These are phyloP conservation scores for Drosophila pseudoananassae DNA, from an alignment of 1,140 invertebrate genomes.

Conservation along the genomic window DNA sequence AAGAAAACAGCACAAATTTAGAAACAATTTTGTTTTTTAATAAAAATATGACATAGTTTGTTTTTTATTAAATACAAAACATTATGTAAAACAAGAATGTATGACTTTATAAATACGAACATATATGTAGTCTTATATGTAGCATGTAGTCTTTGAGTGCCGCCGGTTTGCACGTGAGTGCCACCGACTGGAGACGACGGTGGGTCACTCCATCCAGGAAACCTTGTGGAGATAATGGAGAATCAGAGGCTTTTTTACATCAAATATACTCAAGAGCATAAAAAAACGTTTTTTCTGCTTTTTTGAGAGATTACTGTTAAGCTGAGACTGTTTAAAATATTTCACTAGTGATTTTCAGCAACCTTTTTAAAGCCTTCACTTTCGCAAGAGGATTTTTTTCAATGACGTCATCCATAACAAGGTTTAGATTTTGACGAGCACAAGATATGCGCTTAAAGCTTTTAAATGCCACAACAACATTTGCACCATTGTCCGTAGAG, in stretches of 20 bases:
- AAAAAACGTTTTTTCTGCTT: constrained; percentile 5
- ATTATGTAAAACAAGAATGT: too few species aligned
- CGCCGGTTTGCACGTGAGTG: too few species aligned
- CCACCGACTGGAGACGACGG: too few species aligned
- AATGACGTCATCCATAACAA: constrained; percentile 19
- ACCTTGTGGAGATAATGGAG: too few species aligned
- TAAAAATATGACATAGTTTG: too few species aligned
- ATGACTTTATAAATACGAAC: too few species aligned
- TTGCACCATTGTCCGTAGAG: background rate
- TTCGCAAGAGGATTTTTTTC: constrained; percentile 1
- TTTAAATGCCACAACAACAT: constrained; percentile 8
- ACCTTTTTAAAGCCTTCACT: background rate
- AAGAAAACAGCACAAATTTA: too few species aligned
- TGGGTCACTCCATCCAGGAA: too few species aligned
- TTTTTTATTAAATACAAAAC: too few species aligned
- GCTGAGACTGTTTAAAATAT: constrained; percentile 13
- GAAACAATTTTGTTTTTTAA: too few species aligned
- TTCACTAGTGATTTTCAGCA: background rate
- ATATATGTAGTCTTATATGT: too few species aligned
- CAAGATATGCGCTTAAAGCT: constrained; percentile 15
- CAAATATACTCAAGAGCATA: background rate
- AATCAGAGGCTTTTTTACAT: constrained; percentile 12
- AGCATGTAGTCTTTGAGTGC: too few species aligned
- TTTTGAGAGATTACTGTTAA: constrained; percentile 11
- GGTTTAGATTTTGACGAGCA: constrained; percentile 13